These are phyloP conservation scores for Melipona beecheii DNA, from an alignment of 2,888 invertebrate genomes.

Conservation along the genomic window DNA sequence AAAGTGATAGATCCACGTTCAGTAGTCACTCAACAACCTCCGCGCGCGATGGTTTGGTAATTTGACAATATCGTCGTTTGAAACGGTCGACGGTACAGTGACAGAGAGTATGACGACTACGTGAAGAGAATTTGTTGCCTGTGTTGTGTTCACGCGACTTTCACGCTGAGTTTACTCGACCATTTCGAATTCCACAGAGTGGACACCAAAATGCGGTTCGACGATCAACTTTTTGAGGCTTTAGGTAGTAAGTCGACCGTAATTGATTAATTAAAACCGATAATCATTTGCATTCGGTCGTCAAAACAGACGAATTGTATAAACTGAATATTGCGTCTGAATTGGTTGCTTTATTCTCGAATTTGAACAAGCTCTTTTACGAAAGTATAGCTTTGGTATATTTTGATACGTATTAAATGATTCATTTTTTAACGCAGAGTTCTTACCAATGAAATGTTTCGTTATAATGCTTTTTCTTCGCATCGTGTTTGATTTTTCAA, in stretches of 20 bases:
- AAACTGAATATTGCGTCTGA: too few relatives aligned
- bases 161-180: background rate
- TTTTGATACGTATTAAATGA: too few relatives aligned
- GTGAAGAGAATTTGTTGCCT: constrained; percentile 29
- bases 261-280: background rate
- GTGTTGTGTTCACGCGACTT: constrained; percentile 26
- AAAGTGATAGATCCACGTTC: constrained; percentile 13
- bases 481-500: too few relatives aligned
- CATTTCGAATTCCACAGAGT: background rate
- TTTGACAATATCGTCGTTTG: background rate
- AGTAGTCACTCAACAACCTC: constrained; percentile 47
- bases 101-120: constrained; percentile 49
- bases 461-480: too few relatives aligned
- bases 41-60: constrained; percentile 44
- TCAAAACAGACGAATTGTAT: too few relatives aligned
- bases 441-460: too few relatives aligned
- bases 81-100: constrained; percentile 9
- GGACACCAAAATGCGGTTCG: constrained; percentile 76
- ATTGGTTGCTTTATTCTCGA: too few relatives aligned
- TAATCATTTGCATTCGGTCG: background rate
- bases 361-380: too few relatives aligned
- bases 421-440: too few relatives aligned
- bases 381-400: too few relatives aligned
- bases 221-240: constrained; percentile 79
- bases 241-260: constrained; percentile 75